phyloP scores from a whole-genome alignment of 1,140 invertebrate genomes.

The Arion vulgaris region DNA sequence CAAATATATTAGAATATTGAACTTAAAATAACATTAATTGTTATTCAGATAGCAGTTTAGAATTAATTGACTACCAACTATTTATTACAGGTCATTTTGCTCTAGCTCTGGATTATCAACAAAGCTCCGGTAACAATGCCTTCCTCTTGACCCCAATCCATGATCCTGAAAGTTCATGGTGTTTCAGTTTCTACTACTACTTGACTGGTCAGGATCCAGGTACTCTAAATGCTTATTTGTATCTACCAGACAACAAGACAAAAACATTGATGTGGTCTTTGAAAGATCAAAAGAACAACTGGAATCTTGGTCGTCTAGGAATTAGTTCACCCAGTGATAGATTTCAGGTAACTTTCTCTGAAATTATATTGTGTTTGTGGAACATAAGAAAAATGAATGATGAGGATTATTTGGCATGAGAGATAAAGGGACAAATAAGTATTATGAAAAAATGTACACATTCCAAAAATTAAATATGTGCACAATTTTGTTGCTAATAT shows the following conservation, averaged over 20 bases:
- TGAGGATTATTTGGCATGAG: neutral
- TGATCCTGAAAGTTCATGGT: neutral
- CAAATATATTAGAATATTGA: too few relatives aligned
- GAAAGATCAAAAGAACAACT: constrained; percentile 59
- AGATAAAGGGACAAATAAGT: too few relatives aligned
- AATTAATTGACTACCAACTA: too few relatives aligned
- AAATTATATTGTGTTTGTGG: too few relatives aligned
- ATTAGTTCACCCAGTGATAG: constrained; percentile 40
- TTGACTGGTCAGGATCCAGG: constrained; percentile 13
- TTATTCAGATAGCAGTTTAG: too few relatives aligned
- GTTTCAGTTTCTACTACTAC: constrained; percentile 27
- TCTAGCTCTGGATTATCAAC: neutral
- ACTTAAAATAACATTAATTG: too few relatives aligned
- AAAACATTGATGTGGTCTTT: constrained; percentile 9
- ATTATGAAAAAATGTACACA: too few relatives aligned
- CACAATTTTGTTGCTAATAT: too few relatives aligned
- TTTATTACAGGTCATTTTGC: constrained; percentile 36
- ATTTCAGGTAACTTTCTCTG: constrained; percentile 13
- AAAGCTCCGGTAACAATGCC: constrained; percentile 6
- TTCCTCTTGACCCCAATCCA: constrained; percentile 13
- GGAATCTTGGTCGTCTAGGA: constrained; percentile 60
- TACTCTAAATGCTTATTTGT: constrained; percentile 29
- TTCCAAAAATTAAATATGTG: too few relatives aligned
- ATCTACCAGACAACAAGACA: constrained; percentile 13
- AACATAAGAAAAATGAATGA: neutral